phyloP scores from a whole-genome alignment of 2,797 vertebrate species.

The Ibycter americanus region DNA sequence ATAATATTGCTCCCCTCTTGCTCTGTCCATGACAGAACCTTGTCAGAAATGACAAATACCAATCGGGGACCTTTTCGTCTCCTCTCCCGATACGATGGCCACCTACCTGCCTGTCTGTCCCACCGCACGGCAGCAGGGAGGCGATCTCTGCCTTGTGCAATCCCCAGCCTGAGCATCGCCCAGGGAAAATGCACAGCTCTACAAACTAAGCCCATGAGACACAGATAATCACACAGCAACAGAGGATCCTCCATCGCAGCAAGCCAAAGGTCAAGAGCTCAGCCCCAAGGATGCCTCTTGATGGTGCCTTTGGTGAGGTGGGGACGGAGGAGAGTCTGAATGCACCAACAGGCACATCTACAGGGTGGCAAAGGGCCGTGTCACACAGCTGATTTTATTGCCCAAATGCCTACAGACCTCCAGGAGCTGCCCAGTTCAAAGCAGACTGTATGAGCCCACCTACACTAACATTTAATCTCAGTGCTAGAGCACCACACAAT shows the following conservation, averaged over 20 bases:
- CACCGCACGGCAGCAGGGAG: neutral
- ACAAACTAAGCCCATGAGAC: neutral
- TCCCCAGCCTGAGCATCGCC: neutral
- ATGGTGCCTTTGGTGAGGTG: neutral
- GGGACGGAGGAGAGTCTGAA: neutral
- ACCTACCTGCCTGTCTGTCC: neutral
- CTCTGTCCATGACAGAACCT: neutral
- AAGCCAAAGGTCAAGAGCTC: neutral
- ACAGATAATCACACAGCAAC: accelerated
- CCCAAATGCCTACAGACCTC: neutral
- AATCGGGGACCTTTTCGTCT: neutral
- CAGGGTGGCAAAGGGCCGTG: accelerated
- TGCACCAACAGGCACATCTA: neutral
- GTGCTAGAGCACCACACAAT: neutral
- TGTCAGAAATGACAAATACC: neutral
- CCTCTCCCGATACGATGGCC: neutral
- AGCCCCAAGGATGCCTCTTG: neutral
- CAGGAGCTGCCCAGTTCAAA: neutral
- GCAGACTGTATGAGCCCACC: neutral
- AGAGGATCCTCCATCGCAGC: neutral
- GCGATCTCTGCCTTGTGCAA: neutral
- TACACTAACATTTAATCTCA: neutral
- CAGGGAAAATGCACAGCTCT: neutral
- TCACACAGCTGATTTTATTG: neutral
- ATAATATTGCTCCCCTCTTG: neutral